Evolutionary conservation across 1,140 invertebrate genomes (phyloP).

Genomic region (Papilio glaucus): DNA sequence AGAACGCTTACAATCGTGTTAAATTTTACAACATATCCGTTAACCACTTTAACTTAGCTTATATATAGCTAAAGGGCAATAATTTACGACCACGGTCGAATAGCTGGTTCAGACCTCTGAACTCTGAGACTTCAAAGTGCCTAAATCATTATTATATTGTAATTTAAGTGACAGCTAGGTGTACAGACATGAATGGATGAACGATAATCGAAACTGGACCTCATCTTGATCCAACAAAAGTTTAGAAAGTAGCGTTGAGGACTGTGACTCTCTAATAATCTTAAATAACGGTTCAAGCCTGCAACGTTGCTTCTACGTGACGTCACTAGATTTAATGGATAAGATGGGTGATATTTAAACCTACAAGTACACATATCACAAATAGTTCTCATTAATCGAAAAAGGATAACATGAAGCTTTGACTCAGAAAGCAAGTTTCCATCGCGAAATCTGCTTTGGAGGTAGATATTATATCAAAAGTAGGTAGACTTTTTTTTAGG

Average conservation of each 20-base stretch:
- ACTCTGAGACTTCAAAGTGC: background rate
- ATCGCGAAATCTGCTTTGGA: too few species aligned
- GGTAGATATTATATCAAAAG: too few species aligned
- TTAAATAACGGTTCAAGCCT: background rate
- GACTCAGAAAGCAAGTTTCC: too few species aligned
- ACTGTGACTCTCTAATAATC: background rate
- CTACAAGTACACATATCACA: too few species aligned
- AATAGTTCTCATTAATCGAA: too few species aligned
- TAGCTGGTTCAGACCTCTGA: background rate
- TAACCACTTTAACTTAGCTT: background rate
- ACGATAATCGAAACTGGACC: background rate
- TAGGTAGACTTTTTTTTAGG: too few species aligned
- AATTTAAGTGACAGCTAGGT: constrained; percentile 2
- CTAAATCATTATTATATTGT: background rate
- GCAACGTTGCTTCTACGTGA: too few species aligned
- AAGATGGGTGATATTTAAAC: too few species aligned
- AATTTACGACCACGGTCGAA: background rate
- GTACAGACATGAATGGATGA: background rate
- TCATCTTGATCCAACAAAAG: background rate
- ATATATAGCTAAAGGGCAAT: background rate
- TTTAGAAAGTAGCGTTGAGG: background rate
- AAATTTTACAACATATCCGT: too few species aligned
- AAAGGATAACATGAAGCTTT: too few species aligned
- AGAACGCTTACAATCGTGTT: too few species aligned
- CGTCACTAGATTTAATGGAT: too few species aligned